Evolutionary conservation across 2,888 invertebrate species (phyloP).

Genomic region (Drosophila buzzatii): DNA sequence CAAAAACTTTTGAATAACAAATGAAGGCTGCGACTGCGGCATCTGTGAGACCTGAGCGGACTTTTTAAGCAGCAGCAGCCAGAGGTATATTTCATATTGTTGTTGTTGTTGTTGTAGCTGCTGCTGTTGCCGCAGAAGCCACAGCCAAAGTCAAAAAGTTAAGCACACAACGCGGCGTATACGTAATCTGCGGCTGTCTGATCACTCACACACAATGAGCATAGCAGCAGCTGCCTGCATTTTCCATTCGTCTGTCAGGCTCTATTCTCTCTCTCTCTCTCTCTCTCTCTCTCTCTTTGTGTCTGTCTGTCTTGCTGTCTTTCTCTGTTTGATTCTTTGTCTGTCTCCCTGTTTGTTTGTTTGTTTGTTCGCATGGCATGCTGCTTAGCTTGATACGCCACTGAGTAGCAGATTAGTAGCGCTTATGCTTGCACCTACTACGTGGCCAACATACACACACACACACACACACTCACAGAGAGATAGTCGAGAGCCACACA

Average conservation of each 20-base stretch:
- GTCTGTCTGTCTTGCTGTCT: neutral
- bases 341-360: slow-evolving; percentile 45
- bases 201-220: slow-evolving; percentile 58
- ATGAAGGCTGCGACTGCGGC: slow-evolving; percentile 74
- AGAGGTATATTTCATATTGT: slow-evolving; percentile 44
- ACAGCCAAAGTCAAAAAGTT: slow-evolving; percentile 77
- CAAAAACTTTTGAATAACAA: slow-evolving; percentile 82
- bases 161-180: slow-evolving; percentile 75
- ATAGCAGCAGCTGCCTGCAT: slow-evolving; percentile 33
- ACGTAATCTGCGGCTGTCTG: slow-evolving; percentile 77
- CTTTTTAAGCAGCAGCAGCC: slow-evolving; percentile 62
- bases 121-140: slow-evolving; percentile 49
- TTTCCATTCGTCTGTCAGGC: slow-evolving; percentile 28
- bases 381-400: slow-evolving; percentile 78
- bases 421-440: slow-evolving; percentile 81
- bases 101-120: slow-evolving; percentile 18
- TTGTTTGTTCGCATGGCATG: slow-evolving; percentile 63
- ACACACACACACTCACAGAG: slow-evolving; percentile 5
- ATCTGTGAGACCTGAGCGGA: slow-evolving; percentile 71
- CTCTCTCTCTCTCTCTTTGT: slow-evolving; percentile 2
- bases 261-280: neutral
- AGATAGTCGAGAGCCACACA: slow-evolving; percentile 33
- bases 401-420: slow-evolving; percentile 80
- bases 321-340: slow-evolving; percentile 10
- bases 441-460: slow-evolving; percentile 57